Evolutionary conservation across 2,888 invertebrate genomes (phyloP), one percentile per base, ranked within the genome.

Genomic region (Eupithecia subfuscata): DNA sequence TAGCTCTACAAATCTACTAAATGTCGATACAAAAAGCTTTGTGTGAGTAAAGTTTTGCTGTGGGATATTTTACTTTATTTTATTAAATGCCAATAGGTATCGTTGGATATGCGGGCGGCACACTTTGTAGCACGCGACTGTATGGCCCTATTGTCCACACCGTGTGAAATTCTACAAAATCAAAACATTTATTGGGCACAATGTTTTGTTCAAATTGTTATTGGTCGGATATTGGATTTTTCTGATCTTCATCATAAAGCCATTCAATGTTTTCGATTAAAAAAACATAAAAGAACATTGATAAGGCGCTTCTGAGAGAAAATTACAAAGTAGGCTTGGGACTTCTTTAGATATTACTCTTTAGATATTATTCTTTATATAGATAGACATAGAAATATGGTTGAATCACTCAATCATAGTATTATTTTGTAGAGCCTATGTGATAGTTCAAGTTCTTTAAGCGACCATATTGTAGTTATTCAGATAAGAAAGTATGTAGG

Each of bases 41-140:
- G 63, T 63, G 63, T 30, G 3, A 18, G 8, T 34, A 34, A 34
- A 34, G 64, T 60, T 60, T 60, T 8, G 18, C 18, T 64, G 4
- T 3, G 16, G 30, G 64, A 64, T 34, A 16, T 63, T 63, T 30
- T 30, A 16, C 30, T 63, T 34, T 64, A 34, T 64, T 34, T 64
- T 64, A 34, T 34, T 34, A 30, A 30, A 64, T 34, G 34, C 16
- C n/a, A 7, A n/a, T 64, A 22, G 22, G 25, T 56, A 75, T 73
- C 45, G 70, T 68, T 71, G 67, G 45, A 63, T 60, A 76, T 76
- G 76, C 76, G 76, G 76, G 76, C n/a, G 74, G 69, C 76, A 74
- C 76, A 71, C 74, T 71, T 74, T 40, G 37, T 48, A 69, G 76
- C 76, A 76, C 77, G 75, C 77, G 75, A 75, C 73, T 71, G 22